Conservation (phyloP, 2,888 invertebrate genomes). For the Temnothorax ravouxi region DNA sequence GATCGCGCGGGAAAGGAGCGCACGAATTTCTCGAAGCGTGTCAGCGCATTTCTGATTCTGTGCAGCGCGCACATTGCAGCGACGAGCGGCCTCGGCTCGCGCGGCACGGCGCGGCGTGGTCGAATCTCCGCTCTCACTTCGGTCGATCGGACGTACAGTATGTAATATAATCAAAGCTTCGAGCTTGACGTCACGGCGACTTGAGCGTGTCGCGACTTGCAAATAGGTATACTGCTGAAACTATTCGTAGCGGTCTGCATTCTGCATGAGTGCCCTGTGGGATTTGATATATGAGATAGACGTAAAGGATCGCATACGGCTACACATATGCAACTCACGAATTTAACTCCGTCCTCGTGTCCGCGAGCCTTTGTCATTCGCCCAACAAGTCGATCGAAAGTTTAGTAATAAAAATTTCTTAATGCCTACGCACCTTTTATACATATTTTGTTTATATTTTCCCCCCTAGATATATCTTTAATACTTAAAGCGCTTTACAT, state of each 20-base stretch:
- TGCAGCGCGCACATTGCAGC: not conserved
- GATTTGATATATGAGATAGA: conserved; percentile 31
- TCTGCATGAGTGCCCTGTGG: conserved; percentile 32
- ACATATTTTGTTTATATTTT: not conserved
- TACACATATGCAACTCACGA: not conserved
- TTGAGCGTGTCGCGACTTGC: conserved; percentile 57
- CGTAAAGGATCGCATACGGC: conserved; percentile 31
- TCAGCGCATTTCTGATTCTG: not conserved
- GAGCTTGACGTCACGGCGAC: conserved; percentile 37
- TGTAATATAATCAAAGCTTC: conserved; percentile 40
- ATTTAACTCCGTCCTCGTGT: conserved; percentile 7
- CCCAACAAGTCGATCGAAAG: not conserved
- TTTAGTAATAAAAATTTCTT: not conserved
- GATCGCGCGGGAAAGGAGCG: not conserved
- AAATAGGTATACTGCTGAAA: conserved; percentile 48
- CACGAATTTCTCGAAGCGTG: not conserved
- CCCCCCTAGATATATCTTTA: not conserved
- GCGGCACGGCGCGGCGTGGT: not conserved
- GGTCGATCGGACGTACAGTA: conserved; percentile 32
- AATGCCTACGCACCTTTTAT: not conserved
- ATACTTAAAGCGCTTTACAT: not conserved
- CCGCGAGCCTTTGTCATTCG: not conserved
- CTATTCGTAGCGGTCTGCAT: conserved; percentile 42
- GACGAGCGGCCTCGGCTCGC: not conserved
- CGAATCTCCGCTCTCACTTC: conserved; percentile 32